These are phyloP conservation scores for Hermaeophaga mercurialis DNA, from an alignment of 2,888 invertebrate species.

Conservation along the genomic window DNA sequence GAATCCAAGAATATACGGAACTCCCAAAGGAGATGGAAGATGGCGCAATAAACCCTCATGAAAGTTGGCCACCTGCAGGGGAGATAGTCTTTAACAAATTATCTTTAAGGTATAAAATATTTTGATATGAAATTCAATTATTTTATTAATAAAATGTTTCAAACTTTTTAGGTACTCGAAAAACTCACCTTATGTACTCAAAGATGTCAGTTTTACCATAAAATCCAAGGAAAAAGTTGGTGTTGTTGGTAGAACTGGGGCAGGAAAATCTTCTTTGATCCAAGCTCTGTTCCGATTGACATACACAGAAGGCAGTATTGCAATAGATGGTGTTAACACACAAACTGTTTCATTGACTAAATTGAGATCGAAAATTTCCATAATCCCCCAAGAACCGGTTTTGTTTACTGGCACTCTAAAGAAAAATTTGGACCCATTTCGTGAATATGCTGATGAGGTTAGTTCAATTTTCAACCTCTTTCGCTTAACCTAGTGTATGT, in stretches of 20 bases:
- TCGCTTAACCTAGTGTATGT: too few species aligned
- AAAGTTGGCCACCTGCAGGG: constrained; percentile 76
- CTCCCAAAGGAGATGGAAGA: constrained; percentile 64
- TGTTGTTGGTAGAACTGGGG: constrained; percentile 81
- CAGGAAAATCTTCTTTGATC: constrained; percentile 79
- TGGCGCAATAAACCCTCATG: constrained; percentile 58
- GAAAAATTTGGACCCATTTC: constrained; percentile 88
- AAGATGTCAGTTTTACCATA: constrained; percentile 69
- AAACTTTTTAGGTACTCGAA: constrained; percentile 64
- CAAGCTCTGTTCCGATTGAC: constrained; percentile 81
- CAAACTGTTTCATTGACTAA: constrained; percentile 68
- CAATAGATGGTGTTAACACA: constrained; percentile 79
- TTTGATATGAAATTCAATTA: too few species aligned
- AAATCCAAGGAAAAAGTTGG: constrained; percentile 74
- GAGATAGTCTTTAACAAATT: constrained; percentile 70
- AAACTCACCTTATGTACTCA: constrained; percentile 73
- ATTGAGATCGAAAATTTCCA: constrained; percentile 74
- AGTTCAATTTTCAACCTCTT: neutral
- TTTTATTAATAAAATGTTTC: too few species aligned
- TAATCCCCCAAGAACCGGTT: constrained; percentile 86
- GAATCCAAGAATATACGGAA: constrained; percentile 79
- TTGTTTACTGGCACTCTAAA: constrained; percentile 85
- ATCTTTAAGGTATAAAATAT: constrained; percentile 64
- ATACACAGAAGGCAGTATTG: constrained; percentile 74
- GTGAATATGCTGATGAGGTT: constrained; percentile 74